phyloP scores from a whole-genome alignment of 2,113 vertebrate species.

The Rhadina sibilatrix region DNA sequence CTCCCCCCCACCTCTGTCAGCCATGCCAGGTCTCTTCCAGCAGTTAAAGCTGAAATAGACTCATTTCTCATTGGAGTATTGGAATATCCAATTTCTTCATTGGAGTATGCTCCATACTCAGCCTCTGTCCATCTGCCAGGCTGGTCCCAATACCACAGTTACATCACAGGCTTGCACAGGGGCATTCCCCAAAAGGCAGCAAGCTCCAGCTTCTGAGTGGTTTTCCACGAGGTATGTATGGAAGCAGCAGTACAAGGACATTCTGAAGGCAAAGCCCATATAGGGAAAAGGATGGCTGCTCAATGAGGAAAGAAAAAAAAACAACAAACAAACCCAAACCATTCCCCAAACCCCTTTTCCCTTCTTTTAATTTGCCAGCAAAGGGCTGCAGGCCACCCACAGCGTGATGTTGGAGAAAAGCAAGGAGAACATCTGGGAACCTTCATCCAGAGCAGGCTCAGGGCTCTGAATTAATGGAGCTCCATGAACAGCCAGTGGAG shows the following conservation, averaged over 20 bases:
- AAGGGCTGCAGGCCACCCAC: conserved; percentile 8
- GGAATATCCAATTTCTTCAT: too few species aligned
- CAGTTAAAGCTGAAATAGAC: neutral
- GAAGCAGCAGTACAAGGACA: neutral
- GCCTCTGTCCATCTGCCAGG: neutral
- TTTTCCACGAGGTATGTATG: neutral
- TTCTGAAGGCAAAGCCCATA: neutral
- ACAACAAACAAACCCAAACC: neutral
- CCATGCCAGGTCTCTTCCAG: neutral
- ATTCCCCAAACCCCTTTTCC: neutral
- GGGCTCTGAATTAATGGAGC: neutral
- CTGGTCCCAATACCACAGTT: neutral
- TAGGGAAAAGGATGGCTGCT: neutral
- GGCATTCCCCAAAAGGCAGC: neutral
- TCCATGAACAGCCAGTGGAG: neutral
- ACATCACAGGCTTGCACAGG: neutral
- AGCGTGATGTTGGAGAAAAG: neutral
- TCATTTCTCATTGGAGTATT: neutral
- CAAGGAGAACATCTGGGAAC: conserved; percentile 9
- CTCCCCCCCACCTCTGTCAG: neutral
- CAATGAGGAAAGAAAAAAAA: neutral
- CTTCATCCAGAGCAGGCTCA: neutral
- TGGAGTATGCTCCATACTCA: neutral
- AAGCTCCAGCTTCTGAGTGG: neutral
- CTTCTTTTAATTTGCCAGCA: neutral